A percentile compares a stretch with the other conserved stretches of the same genome.
Evolutionary conservation across 2,888 invertebrate genomes (phyloP).

Genomic region (Dendrolimus houi): DNA sequence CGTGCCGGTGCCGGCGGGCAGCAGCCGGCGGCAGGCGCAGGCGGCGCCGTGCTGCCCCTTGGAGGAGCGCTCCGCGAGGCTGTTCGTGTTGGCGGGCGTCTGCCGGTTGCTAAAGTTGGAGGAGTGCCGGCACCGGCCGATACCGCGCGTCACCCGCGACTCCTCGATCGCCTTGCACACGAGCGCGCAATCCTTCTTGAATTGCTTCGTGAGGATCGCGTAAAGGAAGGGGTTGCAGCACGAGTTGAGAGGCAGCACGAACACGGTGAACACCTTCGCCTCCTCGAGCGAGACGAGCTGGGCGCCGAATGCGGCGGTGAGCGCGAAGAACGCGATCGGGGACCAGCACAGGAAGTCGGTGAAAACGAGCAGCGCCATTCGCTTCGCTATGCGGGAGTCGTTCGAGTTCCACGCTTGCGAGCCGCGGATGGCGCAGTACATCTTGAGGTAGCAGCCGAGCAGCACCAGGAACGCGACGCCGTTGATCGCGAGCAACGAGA

Average conservation of each 20-base stretch:
- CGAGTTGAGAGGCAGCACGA: conserved; percentile 95
- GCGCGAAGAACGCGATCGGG: conserved; percentile 96
- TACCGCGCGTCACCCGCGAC: conserved; percentile 90
- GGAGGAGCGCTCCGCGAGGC: conserved; percentile 86
- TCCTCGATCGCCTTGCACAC: conserved; percentile 98
- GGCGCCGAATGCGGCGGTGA: conserved; percentile 94
- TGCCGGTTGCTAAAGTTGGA: conserved; percentile 92
- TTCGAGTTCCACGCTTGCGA: conserved; percentile 98
- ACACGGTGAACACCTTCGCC: conserved; percentile 97
- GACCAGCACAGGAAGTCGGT: conserved; percentile 99
- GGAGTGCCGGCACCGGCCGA: conserved; percentile 89
- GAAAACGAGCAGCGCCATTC: conserved; percentile 97
- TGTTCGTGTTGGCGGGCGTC: conserved; percentile 91
- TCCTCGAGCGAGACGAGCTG: conserved; percentile 95
- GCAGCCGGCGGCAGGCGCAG: conserved; percentile 78
- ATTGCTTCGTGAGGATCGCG: conserved; percentile 97
- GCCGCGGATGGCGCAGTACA: conserved; percentile 98
- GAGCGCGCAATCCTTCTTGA: conserved; percentile 97
- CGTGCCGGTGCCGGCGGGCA: conserved; percentile 85
- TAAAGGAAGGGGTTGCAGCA: conserved; percentile 99
- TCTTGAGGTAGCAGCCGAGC: conserved; percentile 96
- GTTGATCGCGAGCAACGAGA: conserved; percentile 93
- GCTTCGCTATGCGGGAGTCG: conserved; percentile 95
- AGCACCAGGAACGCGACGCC: conserved; percentile 95
- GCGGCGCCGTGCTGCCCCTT: conserved; percentile 80